phyloP scores from a whole-genome alignment of 1,140 invertebrate species.

The Ceratoteleas bidentatus region DNA sequence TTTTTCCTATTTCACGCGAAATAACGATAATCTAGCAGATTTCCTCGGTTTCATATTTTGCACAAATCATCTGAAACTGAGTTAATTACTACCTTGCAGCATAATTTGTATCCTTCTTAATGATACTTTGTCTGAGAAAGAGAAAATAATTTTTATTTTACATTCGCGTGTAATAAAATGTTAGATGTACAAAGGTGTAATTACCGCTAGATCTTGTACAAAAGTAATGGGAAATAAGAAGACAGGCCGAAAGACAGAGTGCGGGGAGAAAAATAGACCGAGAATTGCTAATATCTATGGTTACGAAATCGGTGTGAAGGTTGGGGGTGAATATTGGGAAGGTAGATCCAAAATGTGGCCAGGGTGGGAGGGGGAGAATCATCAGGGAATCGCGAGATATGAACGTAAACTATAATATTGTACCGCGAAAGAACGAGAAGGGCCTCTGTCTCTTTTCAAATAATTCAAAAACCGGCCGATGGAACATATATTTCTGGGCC shows the following conservation, averaged over 20 bases:
- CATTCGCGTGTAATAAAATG: constrained; percentile 39
- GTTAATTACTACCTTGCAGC: too few relatives aligned
- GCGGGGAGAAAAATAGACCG: constrained; percentile 31
- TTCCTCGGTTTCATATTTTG: too few relatives aligned
- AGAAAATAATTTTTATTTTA: too few relatives aligned
- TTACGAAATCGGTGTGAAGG: constrained; percentile 47
- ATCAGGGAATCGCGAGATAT: constrained; percentile 76
- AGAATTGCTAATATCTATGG: constrained; percentile 51
- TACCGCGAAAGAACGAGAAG: constrained; percentile 64
- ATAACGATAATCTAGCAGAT: too few relatives aligned
- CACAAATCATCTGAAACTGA: too few relatives aligned
- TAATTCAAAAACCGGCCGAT: constrained; percentile 82
- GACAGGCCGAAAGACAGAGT: constrained; percentile 30
- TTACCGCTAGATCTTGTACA: constrained; percentile 31
- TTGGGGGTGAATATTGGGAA: constrained; percentile 41
- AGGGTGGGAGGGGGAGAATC: constrained; percentile 46
- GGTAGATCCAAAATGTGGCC: constrained; percentile 41
- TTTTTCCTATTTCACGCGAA: too few relatives aligned
- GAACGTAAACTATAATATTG: constrained; percentile 78
- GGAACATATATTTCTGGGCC: constrained; percentile 81
- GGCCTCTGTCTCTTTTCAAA: constrained; percentile 81
- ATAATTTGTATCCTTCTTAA: too few relatives aligned
- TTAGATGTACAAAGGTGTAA: constrained; percentile 14
- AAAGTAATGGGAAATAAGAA: constrained; percentile 43
- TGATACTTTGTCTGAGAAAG: too few relatives aligned